phyloP scores from a whole-genome alignment of 2,888 invertebrate genomes.

The Deilephila porcellus region DNA sequence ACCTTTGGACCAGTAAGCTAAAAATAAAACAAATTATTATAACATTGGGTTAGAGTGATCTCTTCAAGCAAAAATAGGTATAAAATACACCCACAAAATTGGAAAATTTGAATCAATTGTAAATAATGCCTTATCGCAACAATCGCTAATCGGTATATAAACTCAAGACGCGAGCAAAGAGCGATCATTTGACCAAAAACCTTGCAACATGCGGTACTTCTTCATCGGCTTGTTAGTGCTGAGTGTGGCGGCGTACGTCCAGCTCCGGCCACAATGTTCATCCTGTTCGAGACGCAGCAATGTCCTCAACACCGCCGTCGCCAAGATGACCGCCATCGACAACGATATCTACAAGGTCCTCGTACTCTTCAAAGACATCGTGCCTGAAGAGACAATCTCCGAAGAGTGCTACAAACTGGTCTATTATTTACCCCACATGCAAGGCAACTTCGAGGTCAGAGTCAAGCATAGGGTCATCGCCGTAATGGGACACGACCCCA shows the following conservation, averaged over 20 bases:
- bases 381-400: neutral
- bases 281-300: neutral
- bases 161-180: neutral
- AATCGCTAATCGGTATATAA: neutral
- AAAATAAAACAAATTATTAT: no score
- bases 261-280: neutral
- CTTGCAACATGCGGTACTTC: neutral
- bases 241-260: constrained; percentile 3
- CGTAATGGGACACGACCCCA: constrained; percentile 22
- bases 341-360: neutral
- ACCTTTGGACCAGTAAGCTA: no score
- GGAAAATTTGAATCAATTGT: no score
- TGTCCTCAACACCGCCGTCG: constrained; percentile 1
- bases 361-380: neutral
- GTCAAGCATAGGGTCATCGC: constrained; percentile 25
- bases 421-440: constrained; percentile 13
- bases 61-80: no score
- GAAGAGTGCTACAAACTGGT: constrained; percentile 2
- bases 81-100: no score
- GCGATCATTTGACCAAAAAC: neutral
- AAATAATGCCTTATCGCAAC: neutral
- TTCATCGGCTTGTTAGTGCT: neutral
- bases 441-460: constrained; percentile 28
- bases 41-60: no score
- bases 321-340: neutral